A percentile compares a stretch with the other conserved stretches of the same genome.
Evolutionary conservation across 2,888 invertebrate species (phyloP).

Genomic region (Melinopterus prodromus): DNA sequence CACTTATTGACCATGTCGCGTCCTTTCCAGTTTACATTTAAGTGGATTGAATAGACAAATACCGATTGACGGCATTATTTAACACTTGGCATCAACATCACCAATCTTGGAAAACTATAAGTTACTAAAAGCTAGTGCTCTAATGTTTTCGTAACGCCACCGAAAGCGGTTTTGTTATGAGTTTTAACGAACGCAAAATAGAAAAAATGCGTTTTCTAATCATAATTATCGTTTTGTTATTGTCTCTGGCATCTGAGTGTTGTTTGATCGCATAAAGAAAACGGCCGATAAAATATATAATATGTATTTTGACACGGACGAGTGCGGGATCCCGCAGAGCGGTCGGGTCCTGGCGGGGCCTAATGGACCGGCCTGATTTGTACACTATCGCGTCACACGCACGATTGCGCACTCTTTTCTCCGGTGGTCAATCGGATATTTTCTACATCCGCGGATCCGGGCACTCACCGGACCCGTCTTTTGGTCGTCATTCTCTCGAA

Average conservation of each 20-base stretch:
- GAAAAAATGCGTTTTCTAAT: no score
- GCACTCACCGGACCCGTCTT: neutral
- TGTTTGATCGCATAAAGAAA: neutral
- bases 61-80: no score
- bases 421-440: conserved; percentile 48
- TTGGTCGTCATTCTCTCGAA: neutral
- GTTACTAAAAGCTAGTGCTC: no score
- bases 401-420: conserved; percentile 45
- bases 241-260: neutral
- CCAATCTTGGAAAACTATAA: no score
- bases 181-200: no score
- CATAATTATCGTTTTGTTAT: no score
- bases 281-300: neutral
- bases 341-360: conserved; percentile 35
- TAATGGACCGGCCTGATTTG: conserved; percentile 56
- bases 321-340: neutral
- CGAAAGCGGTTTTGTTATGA: no score
- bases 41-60: no score
- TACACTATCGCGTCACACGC: conserved; percentile 55
- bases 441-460: neutral
- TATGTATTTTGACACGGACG: neutral
- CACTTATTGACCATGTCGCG: no score
- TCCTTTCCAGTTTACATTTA: no score
- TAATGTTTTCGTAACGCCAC: no score
- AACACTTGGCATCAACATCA: no score